These are phyloP conservation scores for Siphamia tubifer DNA, from an alignment of 2,113 vertebrate genomes.

Conservation along the genomic window DNA sequence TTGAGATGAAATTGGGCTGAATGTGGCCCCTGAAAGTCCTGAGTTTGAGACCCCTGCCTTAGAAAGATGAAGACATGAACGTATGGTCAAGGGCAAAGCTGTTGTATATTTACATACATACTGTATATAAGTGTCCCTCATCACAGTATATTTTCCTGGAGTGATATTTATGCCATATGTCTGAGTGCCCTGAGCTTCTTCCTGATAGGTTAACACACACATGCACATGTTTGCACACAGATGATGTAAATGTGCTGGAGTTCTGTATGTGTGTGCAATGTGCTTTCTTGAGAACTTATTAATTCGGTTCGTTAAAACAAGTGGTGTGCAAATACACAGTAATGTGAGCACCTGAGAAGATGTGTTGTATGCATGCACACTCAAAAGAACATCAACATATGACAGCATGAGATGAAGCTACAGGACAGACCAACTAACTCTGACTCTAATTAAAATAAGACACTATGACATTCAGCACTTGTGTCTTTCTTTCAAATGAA, in stretches of 20 bases:
- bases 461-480: no score
- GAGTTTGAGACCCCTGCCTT: no score
- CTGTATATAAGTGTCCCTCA: background rate
- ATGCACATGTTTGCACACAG: conserved; percentile 32
- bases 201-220: background rate
- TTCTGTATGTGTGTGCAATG: background rate
- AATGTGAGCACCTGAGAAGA: conserved; percentile 23
- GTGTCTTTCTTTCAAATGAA: no score
- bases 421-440: no score
- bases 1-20: no score
- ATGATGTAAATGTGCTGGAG: conserved; percentile 24
- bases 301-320: conserved; percentile 19
- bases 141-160: background rate
- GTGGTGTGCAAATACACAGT: conserved; percentile 29
- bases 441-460: no score
- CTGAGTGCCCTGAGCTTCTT: no score
- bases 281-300: conserved; percentile 22
- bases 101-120: background rate
- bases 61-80: no score
- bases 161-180: conserved; percentile 4
- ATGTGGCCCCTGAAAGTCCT: no score
- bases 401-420: no score
- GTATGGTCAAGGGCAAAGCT: background rate
- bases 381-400: background rate
- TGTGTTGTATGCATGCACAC: background rate